These are phyloP conservation scores for Seira musarum DNA, from an alignment of 2,888 invertebrate genomes.

Conservation along the genomic window DNA sequence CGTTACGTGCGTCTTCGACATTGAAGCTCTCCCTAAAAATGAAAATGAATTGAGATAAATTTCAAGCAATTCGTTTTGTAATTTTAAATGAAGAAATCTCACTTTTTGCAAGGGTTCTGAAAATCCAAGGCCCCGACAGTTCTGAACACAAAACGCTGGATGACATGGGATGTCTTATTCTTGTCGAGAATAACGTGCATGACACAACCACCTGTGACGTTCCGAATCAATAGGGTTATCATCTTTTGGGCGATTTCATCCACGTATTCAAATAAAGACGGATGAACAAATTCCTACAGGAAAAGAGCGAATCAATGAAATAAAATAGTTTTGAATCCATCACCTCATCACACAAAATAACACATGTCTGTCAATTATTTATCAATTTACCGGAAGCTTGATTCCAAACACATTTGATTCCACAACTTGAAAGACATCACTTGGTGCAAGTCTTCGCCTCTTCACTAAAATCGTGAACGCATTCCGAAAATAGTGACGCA, in stretches of 20 bases:
- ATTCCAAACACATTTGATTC: constrained; percentile 24
- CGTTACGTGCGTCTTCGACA: constrained; percentile 21
- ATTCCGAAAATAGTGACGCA: constrained; percentile 80
- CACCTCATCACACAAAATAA: no score
- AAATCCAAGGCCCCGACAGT: no score
- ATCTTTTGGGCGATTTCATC: constrained; percentile 40
- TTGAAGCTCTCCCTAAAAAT: background rate
- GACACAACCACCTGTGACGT: constrained; percentile 30
- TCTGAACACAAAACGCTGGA: constrained; percentile 45
- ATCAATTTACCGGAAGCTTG: constrained; percentile 40
- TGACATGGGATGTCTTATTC: constrained; percentile 38
- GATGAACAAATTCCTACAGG: constrained; percentile 40
- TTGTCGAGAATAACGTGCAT: constrained; percentile 46
- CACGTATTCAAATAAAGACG: constrained; percentile 35
- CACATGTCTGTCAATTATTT: background rate
- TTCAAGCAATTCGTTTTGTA: background rate
- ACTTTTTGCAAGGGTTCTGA: no score
- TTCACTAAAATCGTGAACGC: constrained; percentile 79
- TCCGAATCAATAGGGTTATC: constrained; percentile 18
- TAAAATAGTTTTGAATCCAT: background rate
- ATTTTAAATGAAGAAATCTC: constrained; percentile 18
- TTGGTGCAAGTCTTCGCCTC: constrained; percentile 78
- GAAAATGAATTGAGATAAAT: background rate
- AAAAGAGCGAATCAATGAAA: background rate
- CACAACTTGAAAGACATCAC: constrained; percentile 76